phyloP scores from a whole-genome alignment of 2,113 vertebrate genomes.

The Sorex fumeus region DNA sequence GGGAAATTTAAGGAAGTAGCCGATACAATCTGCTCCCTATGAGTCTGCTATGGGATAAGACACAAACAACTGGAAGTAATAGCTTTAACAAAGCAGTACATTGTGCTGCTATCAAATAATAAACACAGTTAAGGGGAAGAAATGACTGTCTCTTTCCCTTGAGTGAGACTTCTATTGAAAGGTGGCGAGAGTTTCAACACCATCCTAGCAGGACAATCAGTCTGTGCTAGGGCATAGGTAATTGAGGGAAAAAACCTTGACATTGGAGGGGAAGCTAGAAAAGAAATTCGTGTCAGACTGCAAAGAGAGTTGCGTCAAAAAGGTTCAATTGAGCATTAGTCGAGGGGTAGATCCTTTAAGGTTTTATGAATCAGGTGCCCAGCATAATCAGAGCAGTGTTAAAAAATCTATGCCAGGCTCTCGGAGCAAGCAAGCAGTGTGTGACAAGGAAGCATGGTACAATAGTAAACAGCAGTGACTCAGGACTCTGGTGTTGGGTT shows the following conservation, averaged over 20 bases:
- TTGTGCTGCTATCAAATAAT: conserved; percentile 6
- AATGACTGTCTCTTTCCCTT: background rate
- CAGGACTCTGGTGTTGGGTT: background rate
- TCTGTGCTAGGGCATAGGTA: background rate
- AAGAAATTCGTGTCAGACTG: background rate
- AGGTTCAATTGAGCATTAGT: background rate
- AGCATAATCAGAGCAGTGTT: conserved; percentile 48
- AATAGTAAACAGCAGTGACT: background rate
- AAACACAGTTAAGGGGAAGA: background rate
- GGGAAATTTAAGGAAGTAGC: conserved; percentile 41
- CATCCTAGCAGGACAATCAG: background rate
- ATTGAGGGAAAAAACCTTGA: background rate
- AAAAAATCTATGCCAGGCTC: conserved; percentile 6
- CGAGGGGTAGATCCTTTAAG: background rate
- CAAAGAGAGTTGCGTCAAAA: background rate
- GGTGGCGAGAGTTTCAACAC: background rate
- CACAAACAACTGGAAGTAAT: background rate
- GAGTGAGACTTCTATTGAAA: background rate
- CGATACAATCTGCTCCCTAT: background rate
- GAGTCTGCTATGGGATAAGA: conserved; percentile 4
- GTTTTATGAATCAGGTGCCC: conserved; percentile 22
- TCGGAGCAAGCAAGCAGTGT: background rate
- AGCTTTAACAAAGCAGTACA: background rate
- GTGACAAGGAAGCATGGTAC: background rate
- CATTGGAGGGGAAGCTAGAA: background rate